These are phyloP conservation scores for Cyrtonyx montezumae DNA, from an alignment of 2,113 vertebrate genomes.

Conservation along the genomic window DNA sequence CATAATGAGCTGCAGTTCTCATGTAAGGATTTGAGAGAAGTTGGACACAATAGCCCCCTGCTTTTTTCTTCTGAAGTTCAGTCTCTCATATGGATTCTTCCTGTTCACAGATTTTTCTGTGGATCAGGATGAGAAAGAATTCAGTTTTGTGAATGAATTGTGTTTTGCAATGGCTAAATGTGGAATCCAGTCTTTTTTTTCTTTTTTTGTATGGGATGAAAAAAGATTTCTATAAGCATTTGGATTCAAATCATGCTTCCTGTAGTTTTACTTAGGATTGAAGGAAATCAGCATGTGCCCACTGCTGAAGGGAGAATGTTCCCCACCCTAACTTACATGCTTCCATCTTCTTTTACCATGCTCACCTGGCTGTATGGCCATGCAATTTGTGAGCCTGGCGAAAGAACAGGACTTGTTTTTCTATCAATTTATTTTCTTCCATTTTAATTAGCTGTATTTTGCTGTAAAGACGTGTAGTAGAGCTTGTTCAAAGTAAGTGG, in stretches of 20 bases:
- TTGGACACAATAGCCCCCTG: not conserved
- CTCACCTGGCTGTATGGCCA: not conserved
- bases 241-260: not conserved
- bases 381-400: not conserved
- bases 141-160: not conserved
- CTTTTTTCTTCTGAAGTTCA: not conserved
- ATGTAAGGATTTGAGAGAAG: not conserved
- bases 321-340: not conserved
- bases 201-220: not conserved
- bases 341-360: fast-evolving
- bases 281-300: not conserved
- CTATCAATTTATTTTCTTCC: not conserved
- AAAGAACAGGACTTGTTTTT: not conserved
- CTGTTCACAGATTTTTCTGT: not conserved
- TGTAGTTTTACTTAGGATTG: not conserved
- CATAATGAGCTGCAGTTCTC: not conserved
- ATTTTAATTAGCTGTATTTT: not conserved
- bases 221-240: not conserved
- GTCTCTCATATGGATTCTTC: not conserved
- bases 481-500: not conserved
- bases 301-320: not conserved
- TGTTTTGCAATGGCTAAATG: not conserved
- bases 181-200: not conserved
- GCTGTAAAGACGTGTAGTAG: not conserved
- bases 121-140: not conserved